phyloP scores from a whole-genome alignment of 2,113 vertebrate genomes.

The Oreochromis aureus region DNA sequence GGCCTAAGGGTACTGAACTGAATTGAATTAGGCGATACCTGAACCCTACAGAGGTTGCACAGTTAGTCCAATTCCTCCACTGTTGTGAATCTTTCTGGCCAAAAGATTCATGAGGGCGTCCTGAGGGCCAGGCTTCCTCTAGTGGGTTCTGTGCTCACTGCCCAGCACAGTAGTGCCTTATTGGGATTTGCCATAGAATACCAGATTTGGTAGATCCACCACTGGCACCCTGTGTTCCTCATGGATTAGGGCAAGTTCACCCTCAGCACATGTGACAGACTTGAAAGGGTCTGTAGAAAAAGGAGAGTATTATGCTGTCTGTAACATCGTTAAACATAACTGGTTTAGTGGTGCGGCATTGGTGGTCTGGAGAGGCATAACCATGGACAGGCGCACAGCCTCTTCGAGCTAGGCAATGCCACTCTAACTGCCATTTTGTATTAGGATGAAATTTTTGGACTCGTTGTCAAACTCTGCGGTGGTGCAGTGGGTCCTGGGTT shows the following conservation, averaged over 20 bases:
- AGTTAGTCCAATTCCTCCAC: neutral
- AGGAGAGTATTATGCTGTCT: neutral
- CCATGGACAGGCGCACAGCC: no score
- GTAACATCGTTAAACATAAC: no score
- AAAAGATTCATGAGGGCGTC: neutral
- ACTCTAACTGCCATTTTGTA: no score
- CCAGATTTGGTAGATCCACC: neutral
- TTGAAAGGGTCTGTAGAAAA: neutral
- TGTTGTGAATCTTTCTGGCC: neutral
- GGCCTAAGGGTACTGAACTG: neutral
- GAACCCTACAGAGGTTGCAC: neutral
- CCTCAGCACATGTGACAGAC: neutral
- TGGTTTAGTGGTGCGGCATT: no score
- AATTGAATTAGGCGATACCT: neutral
- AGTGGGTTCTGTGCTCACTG: neutral
- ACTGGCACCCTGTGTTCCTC: neutral
- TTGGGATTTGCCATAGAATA: neutral
- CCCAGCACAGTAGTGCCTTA: neutral
- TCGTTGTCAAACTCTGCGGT: no score
- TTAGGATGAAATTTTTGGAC: no score
- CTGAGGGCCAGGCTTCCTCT: neutral
- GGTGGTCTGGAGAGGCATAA: no score
- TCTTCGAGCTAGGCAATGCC: no score
- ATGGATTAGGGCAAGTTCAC: neutral
- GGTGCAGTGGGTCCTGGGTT: no score